Conservation (phyloP, 2,888 invertebrate species). For the Stenurella melanura region DNA sequence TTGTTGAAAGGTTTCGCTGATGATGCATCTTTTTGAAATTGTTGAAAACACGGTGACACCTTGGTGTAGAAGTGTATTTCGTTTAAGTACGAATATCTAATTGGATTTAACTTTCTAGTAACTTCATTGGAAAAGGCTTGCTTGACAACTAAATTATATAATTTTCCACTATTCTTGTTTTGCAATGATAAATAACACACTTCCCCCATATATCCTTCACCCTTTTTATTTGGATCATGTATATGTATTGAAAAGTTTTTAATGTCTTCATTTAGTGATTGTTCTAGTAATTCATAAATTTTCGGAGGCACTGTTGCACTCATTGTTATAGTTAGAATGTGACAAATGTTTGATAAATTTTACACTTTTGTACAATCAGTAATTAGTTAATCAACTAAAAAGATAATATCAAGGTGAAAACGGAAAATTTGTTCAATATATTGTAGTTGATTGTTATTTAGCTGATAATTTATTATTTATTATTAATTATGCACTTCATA, state of each 20-base stretch:
- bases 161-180: constrained; percentile 36
- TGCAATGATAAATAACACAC: constrained; percentile 37
- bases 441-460: background rate
- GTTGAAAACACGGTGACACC: constrained; percentile 35
- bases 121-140: constrained; percentile 35
- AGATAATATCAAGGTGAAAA: background rate
- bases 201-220: constrained; percentile 49
- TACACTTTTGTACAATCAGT: background rate
- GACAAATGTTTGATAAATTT: background rate
- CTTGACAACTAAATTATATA: constrained; percentile 42
- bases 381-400: background rate
- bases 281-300: constrained; percentile 1
- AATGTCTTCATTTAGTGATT: constrained; percentile 13
- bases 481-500: background rate
- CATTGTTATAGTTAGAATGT: constrained; percentile 7
- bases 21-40: constrained; percentile 29
- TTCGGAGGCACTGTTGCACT: background rate
- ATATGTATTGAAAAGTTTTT: constrained; percentile 14
- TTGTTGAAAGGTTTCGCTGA: constrained; percentile 9
- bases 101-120: constrained; percentile 21
- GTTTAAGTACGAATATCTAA: constrained; percentile 37
- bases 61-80: constrained; percentile 47
- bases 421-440: background rate
- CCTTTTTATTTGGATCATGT: constrained; percentile 40
- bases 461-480: background rate